Conservation (phyloP, 2,113 vertebrate genomes). For the Crotalus helleri region DNA sequence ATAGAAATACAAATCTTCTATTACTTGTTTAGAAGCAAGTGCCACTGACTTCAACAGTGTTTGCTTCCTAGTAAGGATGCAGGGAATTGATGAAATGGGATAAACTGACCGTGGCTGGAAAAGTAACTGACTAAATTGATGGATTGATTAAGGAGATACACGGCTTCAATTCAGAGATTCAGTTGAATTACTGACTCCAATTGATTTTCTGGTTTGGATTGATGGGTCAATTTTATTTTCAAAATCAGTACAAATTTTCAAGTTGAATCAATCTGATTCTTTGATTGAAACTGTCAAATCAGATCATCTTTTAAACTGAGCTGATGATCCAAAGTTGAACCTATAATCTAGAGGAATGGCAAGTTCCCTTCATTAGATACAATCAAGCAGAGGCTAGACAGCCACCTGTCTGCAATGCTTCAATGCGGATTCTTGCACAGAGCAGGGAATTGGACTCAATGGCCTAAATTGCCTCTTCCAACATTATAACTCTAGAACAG, state of each 20-base stretch:
- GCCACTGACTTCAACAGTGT: not conserved
- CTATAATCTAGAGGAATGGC: not conserved
- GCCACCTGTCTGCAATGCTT: not conserved
- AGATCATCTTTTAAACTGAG: not conserved
- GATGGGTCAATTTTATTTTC: not conserved
- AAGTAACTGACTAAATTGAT: not conserved
- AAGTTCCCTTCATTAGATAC: not conserved
- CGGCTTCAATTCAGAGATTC: not conserved
- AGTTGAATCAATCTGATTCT: not conserved
- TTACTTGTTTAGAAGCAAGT: not conserved
- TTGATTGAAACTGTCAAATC: not conserved
- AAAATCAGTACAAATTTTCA: not conserved
- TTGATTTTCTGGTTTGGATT: not conserved
- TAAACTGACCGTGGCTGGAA: not conserved
- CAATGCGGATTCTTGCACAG: not conserved
- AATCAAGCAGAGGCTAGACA: not conserved
- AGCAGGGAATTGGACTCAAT: not conserved
- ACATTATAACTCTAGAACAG: not conserved
- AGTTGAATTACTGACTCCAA: not conserved
- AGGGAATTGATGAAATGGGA: not conserved
- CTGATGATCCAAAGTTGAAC: not conserved
- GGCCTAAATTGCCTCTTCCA: not conserved
- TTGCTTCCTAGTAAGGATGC: not conserved
- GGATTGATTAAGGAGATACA: not conserved
- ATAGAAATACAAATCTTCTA: not conserved